Conservation (phyloP, 2,888 invertebrate species). For the Chironomus tentans region DNA sequence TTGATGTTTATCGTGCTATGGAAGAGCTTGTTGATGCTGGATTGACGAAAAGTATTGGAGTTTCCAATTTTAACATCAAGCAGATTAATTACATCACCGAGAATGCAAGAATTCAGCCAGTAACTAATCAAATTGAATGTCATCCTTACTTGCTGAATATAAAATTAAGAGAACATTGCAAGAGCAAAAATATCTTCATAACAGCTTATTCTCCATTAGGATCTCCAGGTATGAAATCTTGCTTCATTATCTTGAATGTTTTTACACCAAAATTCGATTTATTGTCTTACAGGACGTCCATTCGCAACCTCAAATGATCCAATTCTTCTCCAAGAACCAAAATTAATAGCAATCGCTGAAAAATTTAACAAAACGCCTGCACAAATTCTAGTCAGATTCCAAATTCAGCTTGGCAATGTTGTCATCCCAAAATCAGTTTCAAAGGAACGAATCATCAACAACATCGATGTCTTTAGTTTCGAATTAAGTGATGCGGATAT, state of each 20-base stretch:
- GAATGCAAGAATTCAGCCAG: slow-evolving; percentile 49
- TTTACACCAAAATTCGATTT: too few species aligned
- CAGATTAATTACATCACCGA: slow-evolving; percentile 56
- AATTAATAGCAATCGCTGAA: slow-evolving; percentile 39
- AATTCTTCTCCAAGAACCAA: background rate
- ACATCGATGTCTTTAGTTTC: slow-evolving; percentile 70
- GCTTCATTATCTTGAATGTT: too few species aligned
- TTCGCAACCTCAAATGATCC: slow-evolving; percentile 2
- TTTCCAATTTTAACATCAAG: slow-evolving; percentile 62
- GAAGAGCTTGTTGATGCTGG: slow-evolving; percentile 57
- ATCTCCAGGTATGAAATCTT: too few species aligned
- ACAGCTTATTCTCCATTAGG: slow-evolving; percentile 72
- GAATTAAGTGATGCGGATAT: slow-evolving; percentile 55
- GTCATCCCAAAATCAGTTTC: slow-evolving; percentile 80
- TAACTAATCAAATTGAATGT: slow-evolving; percentile 60
- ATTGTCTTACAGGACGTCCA: too few species aligned
- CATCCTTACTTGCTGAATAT: slow-evolving; percentile 61
- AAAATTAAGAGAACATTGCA: slow-evolving; percentile 55
- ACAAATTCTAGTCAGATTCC: slow-evolving; percentile 57
- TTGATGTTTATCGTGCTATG: slow-evolving; percentile 65
- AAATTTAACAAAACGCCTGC: slow-evolving; percentile 56
- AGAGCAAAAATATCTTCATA: slow-evolving; percentile 49
- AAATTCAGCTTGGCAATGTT: slow-evolving; percentile 59
- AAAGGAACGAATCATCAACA: slow-evolving; percentile 56
- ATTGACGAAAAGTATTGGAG: slow-evolving; percentile 54